These are phyloP conservation scores for Vipera latastei DNA, from an alignment of 2,797 vertebrate genomes.

Conservation along the genomic window DNA sequence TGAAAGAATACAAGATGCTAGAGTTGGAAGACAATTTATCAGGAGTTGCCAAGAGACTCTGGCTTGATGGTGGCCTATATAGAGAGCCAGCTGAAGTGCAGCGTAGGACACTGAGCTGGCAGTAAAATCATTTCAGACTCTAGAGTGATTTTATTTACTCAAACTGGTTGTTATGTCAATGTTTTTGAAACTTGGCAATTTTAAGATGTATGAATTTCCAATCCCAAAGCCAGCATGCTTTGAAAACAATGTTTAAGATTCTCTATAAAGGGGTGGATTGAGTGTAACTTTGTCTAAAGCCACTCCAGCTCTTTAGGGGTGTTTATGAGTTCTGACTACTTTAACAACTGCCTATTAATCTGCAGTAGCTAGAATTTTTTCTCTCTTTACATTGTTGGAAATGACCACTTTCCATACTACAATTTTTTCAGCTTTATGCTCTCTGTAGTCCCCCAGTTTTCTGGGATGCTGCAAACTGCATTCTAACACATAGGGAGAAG, in stretches of 20 bases:
- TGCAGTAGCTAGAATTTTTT: neutral
- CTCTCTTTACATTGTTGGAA: neutral
- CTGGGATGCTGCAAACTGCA: neutral
- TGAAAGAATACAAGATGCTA: neutral
- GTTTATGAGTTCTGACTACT: neutral
- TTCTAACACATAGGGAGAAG: neutral
- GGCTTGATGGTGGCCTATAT: neutral
- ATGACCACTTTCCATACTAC: neutral
- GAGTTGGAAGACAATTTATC: neutral
- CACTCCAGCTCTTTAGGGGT: neutral
- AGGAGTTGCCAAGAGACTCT: neutral
- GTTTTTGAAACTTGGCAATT: neutral
- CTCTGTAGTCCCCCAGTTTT: neutral
- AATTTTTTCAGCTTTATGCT: neutral
- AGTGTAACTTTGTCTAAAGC: neutral
- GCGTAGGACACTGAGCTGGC: neutral
- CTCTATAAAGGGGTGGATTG: neutral
- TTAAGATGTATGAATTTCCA: neutral
- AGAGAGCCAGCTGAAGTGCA: neutral
- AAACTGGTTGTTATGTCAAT: neutral
- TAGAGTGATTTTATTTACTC: neutral
- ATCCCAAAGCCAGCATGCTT: neutral
- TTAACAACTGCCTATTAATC: neutral
- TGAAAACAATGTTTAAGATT: neutral
- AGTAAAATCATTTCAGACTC: neutral